A percentile compares a stretch with the other conserved stretches of the same genome.
phyloP scores from a whole-genome alignment of 2,888 invertebrate genomes.

The Standfussiana lucernea region DNA sequence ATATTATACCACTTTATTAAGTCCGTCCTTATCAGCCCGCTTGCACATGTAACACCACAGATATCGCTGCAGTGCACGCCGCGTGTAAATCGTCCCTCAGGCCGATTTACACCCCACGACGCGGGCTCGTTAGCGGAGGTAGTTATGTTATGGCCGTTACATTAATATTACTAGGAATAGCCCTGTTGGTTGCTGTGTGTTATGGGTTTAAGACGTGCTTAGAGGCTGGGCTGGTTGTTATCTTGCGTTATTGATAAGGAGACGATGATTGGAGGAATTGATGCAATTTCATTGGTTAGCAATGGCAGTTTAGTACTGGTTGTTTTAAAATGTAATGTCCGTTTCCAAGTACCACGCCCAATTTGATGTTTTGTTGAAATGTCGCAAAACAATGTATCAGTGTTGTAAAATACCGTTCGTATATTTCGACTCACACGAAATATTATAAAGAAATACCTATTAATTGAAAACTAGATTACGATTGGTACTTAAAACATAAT shows the following conservation, averaged over 20 bases:
- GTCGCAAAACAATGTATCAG: not conserved
- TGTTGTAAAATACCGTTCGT: not conserved
- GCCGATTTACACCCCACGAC: conserved; percentile 28
- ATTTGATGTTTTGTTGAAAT: not conserved
- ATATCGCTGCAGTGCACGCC: conserved; percentile 28
- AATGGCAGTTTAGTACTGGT: not conserved
- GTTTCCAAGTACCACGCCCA: too few species aligned
- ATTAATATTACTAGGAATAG: conserved; percentile 52
- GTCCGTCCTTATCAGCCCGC: not conserved
- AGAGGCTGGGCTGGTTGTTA: not conserved
- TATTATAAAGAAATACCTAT: not conserved
- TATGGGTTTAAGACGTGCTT: conserved; percentile 41
- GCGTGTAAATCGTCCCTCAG: conserved; percentile 18
- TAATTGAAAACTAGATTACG: not conserved
- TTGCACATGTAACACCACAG: conserved; percentile 7
- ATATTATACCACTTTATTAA: conserved; percentile 13
- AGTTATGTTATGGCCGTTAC: conserved; percentile 46
- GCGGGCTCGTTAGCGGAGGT: conserved; percentile 29
- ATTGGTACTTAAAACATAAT: not conserved
- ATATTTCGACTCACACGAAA: not conserved
- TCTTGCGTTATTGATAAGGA: conserved; percentile 15
- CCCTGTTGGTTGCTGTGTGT: conserved; percentile 20
- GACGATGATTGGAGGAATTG: not conserved
- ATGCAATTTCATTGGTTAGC: not conserved
- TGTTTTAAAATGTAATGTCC: not conserved